Conservation (phyloP, 2,113 vertebrate genomes). For the Microtus ochrogaster region DNA sequence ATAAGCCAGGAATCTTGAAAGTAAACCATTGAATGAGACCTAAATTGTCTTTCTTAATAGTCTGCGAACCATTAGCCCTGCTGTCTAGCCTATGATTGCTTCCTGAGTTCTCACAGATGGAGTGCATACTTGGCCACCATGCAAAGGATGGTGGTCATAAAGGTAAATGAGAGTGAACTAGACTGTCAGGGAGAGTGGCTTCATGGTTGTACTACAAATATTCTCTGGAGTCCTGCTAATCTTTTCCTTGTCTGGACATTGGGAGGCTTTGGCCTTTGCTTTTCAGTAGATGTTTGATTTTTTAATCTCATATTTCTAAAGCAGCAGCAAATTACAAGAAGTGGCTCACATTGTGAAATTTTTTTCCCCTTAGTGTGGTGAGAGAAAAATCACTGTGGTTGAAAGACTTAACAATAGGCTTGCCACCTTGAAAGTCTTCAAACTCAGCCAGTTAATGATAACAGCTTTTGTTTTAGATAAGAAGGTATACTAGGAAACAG, state of each 20-base stretch:
- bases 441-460: conserved; percentile 33
- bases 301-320: conserved; percentile 69
- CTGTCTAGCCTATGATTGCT: background rate
- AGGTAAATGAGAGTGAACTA: conserved; percentile 3
- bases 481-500: background rate
- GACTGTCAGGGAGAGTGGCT: background rate
- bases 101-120: background rate
- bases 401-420: conserved; percentile 38
- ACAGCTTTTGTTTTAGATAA: conserved; percentile 8
- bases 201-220: conserved; percentile 49
- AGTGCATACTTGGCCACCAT: background rate
- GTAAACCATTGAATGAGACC: conserved; percentile 54
- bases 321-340: conserved; percentile 61
- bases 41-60: conserved; percentile 41
- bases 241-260: conserved; percentile 54
- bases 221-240: conserved; percentile 60
- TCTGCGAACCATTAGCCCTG: background rate
- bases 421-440: conserved; percentile 31
- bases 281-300: conserved; percentile 74
- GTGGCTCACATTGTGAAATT: conserved; percentile 54
- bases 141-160: background rate
- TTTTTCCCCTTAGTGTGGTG: conserved; percentile 55
- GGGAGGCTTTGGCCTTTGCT: conserved; percentile 62
- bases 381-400: conserved; percentile 59
- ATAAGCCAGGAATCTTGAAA: conserved; percentile 48